Conservation (phyloP, 2,888 invertebrate species). For the Ellobium chinense region DNA sequence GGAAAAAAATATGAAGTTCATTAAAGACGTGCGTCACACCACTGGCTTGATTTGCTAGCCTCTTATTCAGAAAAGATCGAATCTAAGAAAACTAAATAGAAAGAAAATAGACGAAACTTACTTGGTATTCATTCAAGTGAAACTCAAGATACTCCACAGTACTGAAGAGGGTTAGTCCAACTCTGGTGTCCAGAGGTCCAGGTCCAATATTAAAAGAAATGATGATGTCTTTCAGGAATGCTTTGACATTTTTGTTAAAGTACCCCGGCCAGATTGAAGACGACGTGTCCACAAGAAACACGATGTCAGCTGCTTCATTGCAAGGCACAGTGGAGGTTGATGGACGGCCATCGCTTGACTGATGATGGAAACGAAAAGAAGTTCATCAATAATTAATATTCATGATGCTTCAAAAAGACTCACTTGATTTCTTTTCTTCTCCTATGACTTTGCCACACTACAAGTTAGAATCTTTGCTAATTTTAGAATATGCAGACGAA, state of each 20-base stretch:
- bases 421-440: too few relatives aligned
- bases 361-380: too few relatives aligned
- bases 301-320: conserved; percentile 52
- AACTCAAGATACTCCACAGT: conserved; percentile 35
- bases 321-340: neutral
- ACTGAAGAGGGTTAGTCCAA: conserved; percentile 50
- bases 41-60: neutral
- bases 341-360: neutral
- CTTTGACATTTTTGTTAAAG: conserved; percentile 47
- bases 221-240: conserved; percentile 52
- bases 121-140: conserved; percentile 25
- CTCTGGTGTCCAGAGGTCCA: conserved; percentile 48
- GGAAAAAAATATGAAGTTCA: too few relatives aligned
- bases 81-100: neutral
- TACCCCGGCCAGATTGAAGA: conserved; percentile 51
- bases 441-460: too few relatives aligned
- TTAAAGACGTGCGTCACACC: too few relatives aligned
- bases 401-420: too few relatives aligned
- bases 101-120: neutral
- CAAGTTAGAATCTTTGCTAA: too few relatives aligned
- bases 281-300: conserved; percentile 58
- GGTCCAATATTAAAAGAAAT: conserved; percentile 50
- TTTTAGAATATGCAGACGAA: too few relatives aligned
- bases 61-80: neutral
- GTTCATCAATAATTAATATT: too few relatives aligned